These are phyloP conservation scores for Mandrillus leucophaeus DNA, from an alignment of 2,113 vertebrate genomes.

Conservation along the genomic window DNA sequence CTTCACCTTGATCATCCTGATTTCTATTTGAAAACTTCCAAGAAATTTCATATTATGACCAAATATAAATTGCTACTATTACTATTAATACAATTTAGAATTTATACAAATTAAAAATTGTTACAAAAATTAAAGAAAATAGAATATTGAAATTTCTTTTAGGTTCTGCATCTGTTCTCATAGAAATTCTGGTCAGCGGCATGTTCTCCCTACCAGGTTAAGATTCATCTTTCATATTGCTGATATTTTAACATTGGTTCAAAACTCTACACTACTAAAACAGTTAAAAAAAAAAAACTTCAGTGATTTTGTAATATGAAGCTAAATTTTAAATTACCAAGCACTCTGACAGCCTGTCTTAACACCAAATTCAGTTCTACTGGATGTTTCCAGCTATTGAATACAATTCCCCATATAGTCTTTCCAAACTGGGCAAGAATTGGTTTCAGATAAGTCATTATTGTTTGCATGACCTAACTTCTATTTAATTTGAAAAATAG, in stretches of 20 bases:
- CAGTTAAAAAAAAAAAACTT: background rate
- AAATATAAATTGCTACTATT: background rate
- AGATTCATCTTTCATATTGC: background rate
- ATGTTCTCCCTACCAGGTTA: accelerated
- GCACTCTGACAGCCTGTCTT: background rate
- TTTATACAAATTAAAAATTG: background rate
- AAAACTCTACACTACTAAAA: background rate
- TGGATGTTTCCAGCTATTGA: background rate
- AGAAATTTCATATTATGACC: background rate
- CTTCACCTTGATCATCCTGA: background rate
- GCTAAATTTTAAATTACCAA: background rate
- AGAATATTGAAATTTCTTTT: background rate
- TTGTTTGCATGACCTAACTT: background rate
- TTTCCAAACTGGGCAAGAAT: background rate
- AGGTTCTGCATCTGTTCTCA: background rate
- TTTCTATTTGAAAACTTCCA: background rate
- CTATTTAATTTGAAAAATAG: background rate
- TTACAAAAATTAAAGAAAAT: background rate
- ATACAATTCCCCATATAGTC: too few species aligned
- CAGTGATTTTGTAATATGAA: background rate
- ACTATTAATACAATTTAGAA: background rate
- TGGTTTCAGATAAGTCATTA: background rate
- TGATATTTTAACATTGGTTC: background rate
- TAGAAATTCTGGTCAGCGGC: background rate
- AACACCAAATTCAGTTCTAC: background rate